Conservation (phyloP, 2,797 vertebrate genomes). For the Poeciliopsis turneri region DNA sequence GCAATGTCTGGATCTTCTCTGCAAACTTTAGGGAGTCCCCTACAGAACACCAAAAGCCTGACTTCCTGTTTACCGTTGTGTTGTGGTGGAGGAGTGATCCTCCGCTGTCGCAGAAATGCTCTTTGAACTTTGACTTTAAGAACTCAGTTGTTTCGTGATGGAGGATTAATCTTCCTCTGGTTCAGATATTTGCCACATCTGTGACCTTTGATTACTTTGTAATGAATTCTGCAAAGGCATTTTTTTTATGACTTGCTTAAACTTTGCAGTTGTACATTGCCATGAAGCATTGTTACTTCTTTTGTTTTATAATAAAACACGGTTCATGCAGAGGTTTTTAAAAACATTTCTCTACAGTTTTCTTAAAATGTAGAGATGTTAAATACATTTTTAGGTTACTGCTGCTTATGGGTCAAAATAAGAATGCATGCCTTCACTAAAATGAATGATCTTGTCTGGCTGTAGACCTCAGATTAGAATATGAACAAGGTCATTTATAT, state of each 20-base stretch:
- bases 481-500: not conserved
- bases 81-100: conserved; percentile 10
- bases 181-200: conserved; percentile 21
- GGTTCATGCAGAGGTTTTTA: conserved; percentile 5
- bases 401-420: not conserved
- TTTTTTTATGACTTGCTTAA: conserved; percentile 57
- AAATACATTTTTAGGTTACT: not conserved
- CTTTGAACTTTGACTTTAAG: conserved; percentile 40
- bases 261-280: conserved; percentile 46
- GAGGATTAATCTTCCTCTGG: not conserved
- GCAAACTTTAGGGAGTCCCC: conserved; percentile 15
- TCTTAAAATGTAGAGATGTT: not conserved
- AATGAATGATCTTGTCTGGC: not conserved
- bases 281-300: conserved; percentile 50
- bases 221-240: conserved; percentile 29
- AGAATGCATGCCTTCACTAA: not conserved
- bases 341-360: not conserved
- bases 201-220: conserved; percentile 35
- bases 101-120: conserved; percentile 13
- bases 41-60: conserved; percentile 20
- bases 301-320: conserved; percentile 59
- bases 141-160: conserved; percentile 9
- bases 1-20: conserved; percentile 25
- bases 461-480: not conserved
- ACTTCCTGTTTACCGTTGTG: conserved; percentile 36